These are phyloP conservation scores for Microtus richardsoni DNA, from an alignment of 2,113 vertebrate species.

Conservation along the genomic window DNA sequence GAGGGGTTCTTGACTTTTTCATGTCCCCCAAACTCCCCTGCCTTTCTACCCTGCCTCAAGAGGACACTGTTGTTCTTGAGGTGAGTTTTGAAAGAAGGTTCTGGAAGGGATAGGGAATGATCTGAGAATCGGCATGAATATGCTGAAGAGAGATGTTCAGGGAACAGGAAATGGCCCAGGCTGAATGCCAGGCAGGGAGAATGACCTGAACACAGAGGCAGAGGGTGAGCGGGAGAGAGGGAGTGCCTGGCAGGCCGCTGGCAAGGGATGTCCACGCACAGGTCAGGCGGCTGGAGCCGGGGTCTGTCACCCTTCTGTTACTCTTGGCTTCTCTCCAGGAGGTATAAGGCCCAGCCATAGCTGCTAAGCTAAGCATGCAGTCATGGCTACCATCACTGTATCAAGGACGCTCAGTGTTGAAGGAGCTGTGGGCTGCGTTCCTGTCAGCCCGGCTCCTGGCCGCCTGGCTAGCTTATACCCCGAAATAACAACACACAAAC, in stretches of 20 bases:
- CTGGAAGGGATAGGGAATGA: conserved; percentile 32
- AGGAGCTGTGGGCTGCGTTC: too few relatives aligned
- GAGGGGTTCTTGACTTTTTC: background rate
- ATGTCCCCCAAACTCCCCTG: background rate
- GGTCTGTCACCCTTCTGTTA: background rate
- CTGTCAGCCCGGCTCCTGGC: too few relatives aligned
- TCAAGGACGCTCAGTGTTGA: background rate
- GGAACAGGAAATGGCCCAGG: conserved; percentile 65
- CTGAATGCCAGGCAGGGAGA: background rate
- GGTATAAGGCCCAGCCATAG: background rate
- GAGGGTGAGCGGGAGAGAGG: conserved; percentile 10
- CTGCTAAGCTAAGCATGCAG: background rate
- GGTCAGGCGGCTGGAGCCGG: background rate
- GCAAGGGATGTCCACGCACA: background rate
- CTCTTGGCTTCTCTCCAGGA: background rate
- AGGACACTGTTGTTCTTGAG: background rate
- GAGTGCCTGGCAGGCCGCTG: background rate
- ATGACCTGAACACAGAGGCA: background rate
- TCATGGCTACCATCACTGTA: background rate
- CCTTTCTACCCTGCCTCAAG: background rate
- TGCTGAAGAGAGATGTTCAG: conserved; percentile 35
- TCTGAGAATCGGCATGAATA: conserved; percentile 23
- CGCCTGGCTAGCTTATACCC: too few relatives aligned
- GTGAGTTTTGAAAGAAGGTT: conserved; percentile 47
- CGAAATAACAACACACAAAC: too few relatives aligned